phyloP scores from a whole-genome alignment of 1,140 invertebrate species.

The Atta texana region DNA sequence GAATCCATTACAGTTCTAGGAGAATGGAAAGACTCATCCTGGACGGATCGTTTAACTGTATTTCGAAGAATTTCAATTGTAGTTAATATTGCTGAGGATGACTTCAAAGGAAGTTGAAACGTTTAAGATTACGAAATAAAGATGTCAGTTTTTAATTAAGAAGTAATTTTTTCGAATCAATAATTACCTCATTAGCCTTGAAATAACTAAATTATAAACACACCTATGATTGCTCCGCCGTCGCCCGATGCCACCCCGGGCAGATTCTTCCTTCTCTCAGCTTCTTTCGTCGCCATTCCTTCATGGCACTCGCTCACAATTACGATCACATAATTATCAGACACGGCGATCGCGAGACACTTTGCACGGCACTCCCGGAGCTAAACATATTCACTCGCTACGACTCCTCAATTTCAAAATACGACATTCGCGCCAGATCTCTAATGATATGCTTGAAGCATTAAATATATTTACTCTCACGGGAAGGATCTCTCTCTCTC shows the following conservation, averaged over 20 bases:
- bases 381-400: not conserved
- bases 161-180: too few relatives aligned
- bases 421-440: not conserved
- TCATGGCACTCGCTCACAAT: constrained; percentile 3
- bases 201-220: not conserved
- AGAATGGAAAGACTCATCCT: too few relatives aligned
- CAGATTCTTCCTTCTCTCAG: not conserved
- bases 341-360: not conserved
- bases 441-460: not conserved
- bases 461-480: not conserved
- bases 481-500: not conserved
- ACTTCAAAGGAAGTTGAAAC: too few relatives aligned
- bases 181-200: too few relatives aligned
- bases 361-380: not conserved
- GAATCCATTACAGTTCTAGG: too few relatives aligned
- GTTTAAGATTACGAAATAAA: too few relatives aligned
- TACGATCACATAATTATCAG: constrained; percentile 7
- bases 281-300: not conserved
- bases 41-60: too few relatives aligned
- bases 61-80: too few relatives aligned
- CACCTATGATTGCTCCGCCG: not conserved
- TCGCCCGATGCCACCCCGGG: not conserved
- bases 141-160: too few relatives aligned
- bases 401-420: not conserved
- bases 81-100: too few relatives aligned